phyloP scores from a whole-genome alignment of 2,888 invertebrate species.

The Ceratothoa steindachneri region DNA sequence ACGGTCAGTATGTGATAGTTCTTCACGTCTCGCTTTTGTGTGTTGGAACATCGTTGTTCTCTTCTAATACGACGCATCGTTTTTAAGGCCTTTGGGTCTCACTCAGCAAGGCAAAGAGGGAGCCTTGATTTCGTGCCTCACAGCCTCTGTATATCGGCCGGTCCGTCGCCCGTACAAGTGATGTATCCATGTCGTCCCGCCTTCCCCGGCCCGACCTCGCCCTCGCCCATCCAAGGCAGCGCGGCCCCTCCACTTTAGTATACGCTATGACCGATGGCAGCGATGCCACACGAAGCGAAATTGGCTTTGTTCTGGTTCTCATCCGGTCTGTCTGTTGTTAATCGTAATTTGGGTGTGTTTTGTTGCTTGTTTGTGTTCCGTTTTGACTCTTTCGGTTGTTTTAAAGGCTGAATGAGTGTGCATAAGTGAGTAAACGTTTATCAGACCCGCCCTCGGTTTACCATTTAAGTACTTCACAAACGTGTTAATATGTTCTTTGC shows the following conservation, averaged over 20 bases:
- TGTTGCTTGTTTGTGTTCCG: slow-evolving; percentile 7
- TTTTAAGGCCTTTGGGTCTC: background rate
- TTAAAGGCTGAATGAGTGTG: background rate
- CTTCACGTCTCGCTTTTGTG: slow-evolving; percentile 47
- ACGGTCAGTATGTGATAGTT: slow-evolving; percentile 48
- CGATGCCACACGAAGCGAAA: slow-evolving; percentile 7
- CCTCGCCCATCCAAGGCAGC: slow-evolving; percentile 11
- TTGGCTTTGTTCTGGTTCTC: slow-evolving; percentile 9
- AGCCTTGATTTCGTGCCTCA: slow-evolving; percentile 13
- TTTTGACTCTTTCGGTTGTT: slow-evolving; percentile 6
- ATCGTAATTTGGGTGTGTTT: slow-evolving; percentile 9
- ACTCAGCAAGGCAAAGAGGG: slow-evolving; percentile 10
- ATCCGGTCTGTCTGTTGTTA: slow-evolving; percentile 12
- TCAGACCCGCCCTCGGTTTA: background rate
- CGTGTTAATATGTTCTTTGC: background rate
- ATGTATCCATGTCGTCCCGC: slow-evolving; percentile 22
- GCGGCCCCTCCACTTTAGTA: slow-evolving; percentile 13
- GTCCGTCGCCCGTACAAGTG: slow-evolving; percentile 15
- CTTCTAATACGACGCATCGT: slow-evolving; percentile 11
- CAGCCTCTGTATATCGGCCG: slow-evolving; percentile 13
- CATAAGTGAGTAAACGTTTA: background rate
- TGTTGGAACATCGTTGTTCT: slow-evolving; percentile 30
- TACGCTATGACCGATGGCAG: slow-evolving; percentile 12
- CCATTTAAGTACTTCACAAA: background rate
- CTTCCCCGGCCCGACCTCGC: slow-evolving; percentile 4